A percentile compares a stretch with the other conserved stretches of the same genome.
phyloP scores from a whole-genome alignment of 2,797 vertebrate genomes.

The Coilia nasus region DNA sequence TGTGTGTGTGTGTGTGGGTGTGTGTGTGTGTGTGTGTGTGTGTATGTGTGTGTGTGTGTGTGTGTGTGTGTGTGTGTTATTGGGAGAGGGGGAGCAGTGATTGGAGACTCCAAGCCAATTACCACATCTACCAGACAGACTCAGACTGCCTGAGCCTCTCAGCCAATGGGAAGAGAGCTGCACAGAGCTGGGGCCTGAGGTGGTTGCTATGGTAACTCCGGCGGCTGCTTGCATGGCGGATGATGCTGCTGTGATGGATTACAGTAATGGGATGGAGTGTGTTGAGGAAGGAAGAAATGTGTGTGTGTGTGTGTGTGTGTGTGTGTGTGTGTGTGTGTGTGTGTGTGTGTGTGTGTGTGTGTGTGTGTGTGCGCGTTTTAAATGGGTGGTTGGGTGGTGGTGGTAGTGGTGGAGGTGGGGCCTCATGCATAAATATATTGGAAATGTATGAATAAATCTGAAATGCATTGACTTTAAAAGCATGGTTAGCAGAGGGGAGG shows the following conservation, averaged over 20 bases:
- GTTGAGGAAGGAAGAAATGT: slow-evolving; percentile 43
- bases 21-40: slow-evolving; percentile 41
- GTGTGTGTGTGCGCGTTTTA: not conserved
- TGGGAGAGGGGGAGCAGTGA: slow-evolving; percentile 45
- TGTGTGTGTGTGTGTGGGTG: slow-evolving; percentile 54
- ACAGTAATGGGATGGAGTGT: slow-evolving; percentile 82
- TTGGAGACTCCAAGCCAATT: slow-evolving; percentile 79
- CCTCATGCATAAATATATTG: slow-evolving; percentile 85
- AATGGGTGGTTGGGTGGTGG: slow-evolving; percentile 23
- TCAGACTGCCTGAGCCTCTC: slow-evolving; percentile 75
- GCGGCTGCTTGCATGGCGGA: slow-evolving; percentile 80
- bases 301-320: slow-evolving; percentile 27
- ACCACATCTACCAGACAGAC: slow-evolving; percentile 82
- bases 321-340: slow-evolving; percentile 36
- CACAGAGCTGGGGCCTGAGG: slow-evolving; percentile 73
- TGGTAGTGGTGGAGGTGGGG: slow-evolving; percentile 49
- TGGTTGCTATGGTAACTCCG: slow-evolving; percentile 82
- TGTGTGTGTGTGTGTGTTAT: slow-evolving; percentile 49
- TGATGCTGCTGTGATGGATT: slow-evolving; percentile 86
- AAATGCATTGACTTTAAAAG: slow-evolving; percentile 73
- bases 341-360: slow-evolving; percentile 19
- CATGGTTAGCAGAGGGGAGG: slow-evolving; percentile 33
- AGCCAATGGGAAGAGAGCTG: slow-evolving; percentile 78
- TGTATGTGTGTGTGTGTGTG: slow-evolving; percentile 39
- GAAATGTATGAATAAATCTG: slow-evolving; percentile 82